Conservation (phyloP, 2,113 vertebrate species). For the Macrotis lagotis region DNA sequence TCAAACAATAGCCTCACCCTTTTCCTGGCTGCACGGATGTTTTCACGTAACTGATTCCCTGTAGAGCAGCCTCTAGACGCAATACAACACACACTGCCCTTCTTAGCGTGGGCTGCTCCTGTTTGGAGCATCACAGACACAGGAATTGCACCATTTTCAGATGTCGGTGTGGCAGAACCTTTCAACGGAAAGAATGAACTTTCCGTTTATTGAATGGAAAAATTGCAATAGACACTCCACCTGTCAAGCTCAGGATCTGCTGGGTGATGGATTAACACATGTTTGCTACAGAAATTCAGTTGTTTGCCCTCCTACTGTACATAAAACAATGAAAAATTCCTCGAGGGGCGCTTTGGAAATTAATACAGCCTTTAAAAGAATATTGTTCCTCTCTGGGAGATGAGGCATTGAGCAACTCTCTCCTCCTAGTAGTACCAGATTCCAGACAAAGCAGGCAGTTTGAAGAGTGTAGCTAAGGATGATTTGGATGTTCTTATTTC, state of each 20-base stretch:
- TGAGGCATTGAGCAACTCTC: background rate
- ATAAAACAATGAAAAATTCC: constrained; percentile 20
- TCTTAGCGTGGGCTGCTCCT: constrained; percentile 12
- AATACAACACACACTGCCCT: background rate
- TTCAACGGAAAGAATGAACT: constrained; percentile 22
- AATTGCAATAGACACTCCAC: background rate
- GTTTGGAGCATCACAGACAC: constrained; percentile 1
- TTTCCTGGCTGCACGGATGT: background rate
- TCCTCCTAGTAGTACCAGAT: constrained; percentile 25
- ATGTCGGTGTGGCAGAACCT: constrained; percentile 6
- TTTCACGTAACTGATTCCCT: background rate
- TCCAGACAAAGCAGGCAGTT: constrained; percentile 1
- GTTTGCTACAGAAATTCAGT: background rate
- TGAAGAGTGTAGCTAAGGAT: constrained; percentile 12
- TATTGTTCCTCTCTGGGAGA: constrained; percentile 21
- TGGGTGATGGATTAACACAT: background rate
- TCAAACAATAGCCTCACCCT: background rate
- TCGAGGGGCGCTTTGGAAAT: constrained; percentile 25
- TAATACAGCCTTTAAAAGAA: constrained; percentile 11
- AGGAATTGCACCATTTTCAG: constrained; percentile 30
- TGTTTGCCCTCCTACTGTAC: background rate
- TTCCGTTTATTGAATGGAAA: constrained; percentile 11
- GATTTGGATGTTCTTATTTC: constrained; percentile 31
- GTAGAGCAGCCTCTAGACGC: background rate
- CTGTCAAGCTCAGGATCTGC: constrained; percentile 11